A percentile compares a stretch with the other conserved stretches of the same genome.
Evolutionary conservation across 2,797 vertebrate genomes (phyloP).

Genomic region (Thaleichthys pacificus): DNA sequence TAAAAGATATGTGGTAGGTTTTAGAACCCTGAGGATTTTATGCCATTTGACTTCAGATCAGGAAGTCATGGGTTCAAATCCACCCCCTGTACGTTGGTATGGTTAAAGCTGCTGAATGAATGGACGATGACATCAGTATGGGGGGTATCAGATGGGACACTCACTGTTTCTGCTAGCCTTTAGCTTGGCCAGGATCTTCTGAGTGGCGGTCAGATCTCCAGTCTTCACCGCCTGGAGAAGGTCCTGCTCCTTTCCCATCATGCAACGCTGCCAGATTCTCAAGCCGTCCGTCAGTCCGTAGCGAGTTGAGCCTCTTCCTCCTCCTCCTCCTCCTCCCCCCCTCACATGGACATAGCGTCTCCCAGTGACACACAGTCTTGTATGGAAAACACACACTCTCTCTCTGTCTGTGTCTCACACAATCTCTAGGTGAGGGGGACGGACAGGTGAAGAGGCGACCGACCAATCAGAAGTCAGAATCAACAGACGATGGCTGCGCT

Average conservation of each 20-base stretch:
- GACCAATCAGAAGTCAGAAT: neutral
- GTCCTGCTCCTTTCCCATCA: slow-evolving; percentile 81
- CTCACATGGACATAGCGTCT: too few relatives aligned
- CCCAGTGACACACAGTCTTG: too few relatives aligned
- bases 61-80: too few relatives aligned
- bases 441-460: slow-evolving; percentile 20
- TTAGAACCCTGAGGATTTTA: too few relatives aligned
- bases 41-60: too few relatives aligned
- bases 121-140: neutral
- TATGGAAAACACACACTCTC: neutral
- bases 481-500: neutral
- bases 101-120: neutral
- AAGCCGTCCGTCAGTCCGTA: neutral
- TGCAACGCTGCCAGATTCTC: slow-evolving; percentile 19
- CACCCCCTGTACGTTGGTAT: too few relatives aligned
- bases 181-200: slow-evolving; percentile 75
- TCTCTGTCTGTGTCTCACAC: neutral
- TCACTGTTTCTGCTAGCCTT: slow-evolving; percentile 73
- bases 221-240: slow-evolving; percentile 79
- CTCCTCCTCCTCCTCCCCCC: slow-evolving; percentile 22
- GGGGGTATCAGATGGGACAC: slow-evolving; percentile 31
- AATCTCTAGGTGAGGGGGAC: slow-evolving; percentile 21
- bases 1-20: too few relatives aligned
- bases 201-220: slow-evolving; percentile 70
- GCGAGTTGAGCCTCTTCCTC: slow-evolving; percentile 22